These are phyloP conservation scores for Cathartes aura DNA, from an alignment of 2,113 vertebrate genomes.

Conservation along the genomic window DNA sequence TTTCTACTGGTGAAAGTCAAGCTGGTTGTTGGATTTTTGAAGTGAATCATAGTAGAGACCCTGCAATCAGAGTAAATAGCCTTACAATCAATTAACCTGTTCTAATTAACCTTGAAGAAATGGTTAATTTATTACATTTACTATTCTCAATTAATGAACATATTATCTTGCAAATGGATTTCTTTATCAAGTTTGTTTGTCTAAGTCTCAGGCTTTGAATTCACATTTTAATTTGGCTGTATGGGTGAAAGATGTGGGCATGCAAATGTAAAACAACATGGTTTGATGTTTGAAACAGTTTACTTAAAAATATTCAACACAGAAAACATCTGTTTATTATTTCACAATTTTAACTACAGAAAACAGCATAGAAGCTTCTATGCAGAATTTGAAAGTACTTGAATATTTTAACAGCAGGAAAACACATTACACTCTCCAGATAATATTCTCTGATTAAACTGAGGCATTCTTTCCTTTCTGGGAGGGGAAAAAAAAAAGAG, in stretches of 20 bases:
- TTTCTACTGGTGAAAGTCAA: background rate
- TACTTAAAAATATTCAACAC: background rate
- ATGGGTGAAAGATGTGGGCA: background rate
- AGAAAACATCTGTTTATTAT: background rate
- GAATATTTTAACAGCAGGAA: background rate
- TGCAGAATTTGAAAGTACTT: background rate
- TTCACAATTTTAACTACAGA: background rate
- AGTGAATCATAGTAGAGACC: background rate
- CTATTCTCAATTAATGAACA: background rate
- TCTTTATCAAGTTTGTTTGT: background rate
- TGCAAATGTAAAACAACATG: background rate
- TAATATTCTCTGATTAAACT: background rate
- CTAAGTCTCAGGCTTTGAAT: background rate
- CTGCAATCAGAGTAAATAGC: background rate
- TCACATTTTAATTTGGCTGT: background rate
- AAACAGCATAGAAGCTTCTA: background rate
- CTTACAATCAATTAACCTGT: background rate
- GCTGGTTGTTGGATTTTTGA: background rate
- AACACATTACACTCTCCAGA: background rate
- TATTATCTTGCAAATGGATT: background rate
- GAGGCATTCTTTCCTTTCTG: background rate
- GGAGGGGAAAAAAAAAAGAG: rapidly evolving
- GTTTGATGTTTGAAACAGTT: background rate
- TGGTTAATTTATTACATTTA: background rate
- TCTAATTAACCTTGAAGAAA: slow-evolving; percentile 23